These are phyloP conservation scores for Dicentrarchus labrax DNA, from an alignment of 2,113 vertebrate genomes.

Conservation along the genomic window DNA sequence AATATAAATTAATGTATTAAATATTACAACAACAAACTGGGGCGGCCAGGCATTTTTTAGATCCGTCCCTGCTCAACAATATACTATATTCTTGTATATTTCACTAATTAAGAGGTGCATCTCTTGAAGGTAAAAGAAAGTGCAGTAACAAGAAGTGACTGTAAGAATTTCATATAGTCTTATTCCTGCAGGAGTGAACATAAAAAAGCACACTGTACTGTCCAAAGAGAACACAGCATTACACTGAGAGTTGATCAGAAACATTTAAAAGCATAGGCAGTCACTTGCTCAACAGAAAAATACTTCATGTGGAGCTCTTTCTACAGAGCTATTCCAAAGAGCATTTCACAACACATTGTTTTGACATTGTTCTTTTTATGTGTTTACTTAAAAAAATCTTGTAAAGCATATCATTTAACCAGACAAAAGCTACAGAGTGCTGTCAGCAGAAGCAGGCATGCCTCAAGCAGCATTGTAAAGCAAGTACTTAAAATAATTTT, in stretches of 20 bases:
- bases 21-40: too few species aligned
- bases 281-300: conserved; percentile 24
- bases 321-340: conserved; percentile 26
- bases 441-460: conserved; percentile 71
- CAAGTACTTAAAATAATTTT: conserved; percentile 76
- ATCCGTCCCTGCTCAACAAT: too few species aligned
- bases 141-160: background rate
- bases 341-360: conserved; percentile 40
- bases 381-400: conserved; percentile 55
- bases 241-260: conserved; percentile 6
- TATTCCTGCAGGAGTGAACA: background rate
- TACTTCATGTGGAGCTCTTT: background rate
- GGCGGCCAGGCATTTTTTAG: too few species aligned
- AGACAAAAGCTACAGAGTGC: conserved; percentile 60
- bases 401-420: conserved; percentile 63
- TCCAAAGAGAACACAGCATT: background rate
- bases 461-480: conserved; percentile 74
- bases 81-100: background rate
- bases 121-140: background rate
- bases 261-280: background rate
- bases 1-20: too few species aligned
- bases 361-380: conserved; percentile 64
- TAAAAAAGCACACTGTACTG: background rate
- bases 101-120: background rate
- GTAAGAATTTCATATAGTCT: background rate